Conservation (phyloP, 2,113 vertebrate species). For the Dasypus novemcinctus region DNA sequence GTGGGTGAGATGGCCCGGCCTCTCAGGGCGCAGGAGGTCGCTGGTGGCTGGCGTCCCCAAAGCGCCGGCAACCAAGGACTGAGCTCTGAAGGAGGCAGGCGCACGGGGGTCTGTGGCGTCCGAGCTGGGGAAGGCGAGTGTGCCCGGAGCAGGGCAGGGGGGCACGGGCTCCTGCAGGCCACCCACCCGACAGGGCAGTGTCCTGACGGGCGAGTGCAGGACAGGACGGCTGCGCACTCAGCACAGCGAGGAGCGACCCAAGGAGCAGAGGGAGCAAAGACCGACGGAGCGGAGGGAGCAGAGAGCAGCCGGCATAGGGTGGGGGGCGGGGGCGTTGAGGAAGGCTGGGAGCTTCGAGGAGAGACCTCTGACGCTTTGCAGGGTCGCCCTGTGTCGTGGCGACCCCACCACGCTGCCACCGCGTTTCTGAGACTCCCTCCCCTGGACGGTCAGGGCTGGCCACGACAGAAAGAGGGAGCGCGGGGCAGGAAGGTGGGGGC, state of each 20-base stretch:
- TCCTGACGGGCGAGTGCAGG: too few relatives aligned
- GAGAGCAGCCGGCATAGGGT: too few relatives aligned
- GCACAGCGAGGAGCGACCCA: too few relatives aligned
- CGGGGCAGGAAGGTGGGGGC: not conserved
- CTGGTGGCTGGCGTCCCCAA: not conserved
- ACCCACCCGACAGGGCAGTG: too few relatives aligned
- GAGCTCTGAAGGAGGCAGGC: too few relatives aligned
- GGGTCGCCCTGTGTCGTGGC: not conserved
- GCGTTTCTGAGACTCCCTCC: not conserved
- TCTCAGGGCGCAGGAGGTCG: not conserved
- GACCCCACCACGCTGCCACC: fast-evolving
- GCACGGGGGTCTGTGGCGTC: not conserved
- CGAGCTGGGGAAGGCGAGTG: not conserved
- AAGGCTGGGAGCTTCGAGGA: not conserved
- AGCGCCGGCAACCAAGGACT: not conserved
- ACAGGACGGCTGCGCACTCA: too few relatives aligned
- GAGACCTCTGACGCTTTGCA: fast-evolving
- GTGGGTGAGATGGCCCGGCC: not conserved
- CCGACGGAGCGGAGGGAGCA: too few relatives aligned
- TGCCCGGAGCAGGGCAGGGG: not conserved
- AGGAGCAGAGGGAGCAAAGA: too few relatives aligned
- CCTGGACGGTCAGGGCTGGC: fast-evolving
- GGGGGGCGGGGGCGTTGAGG: not conserved
- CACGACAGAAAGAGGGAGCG: not conserved
- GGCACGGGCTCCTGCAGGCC: too few relatives aligned